Base-by-base conservation (phyloP, 2,888 invertebrate species). In the Busseola fusca region DNA sequence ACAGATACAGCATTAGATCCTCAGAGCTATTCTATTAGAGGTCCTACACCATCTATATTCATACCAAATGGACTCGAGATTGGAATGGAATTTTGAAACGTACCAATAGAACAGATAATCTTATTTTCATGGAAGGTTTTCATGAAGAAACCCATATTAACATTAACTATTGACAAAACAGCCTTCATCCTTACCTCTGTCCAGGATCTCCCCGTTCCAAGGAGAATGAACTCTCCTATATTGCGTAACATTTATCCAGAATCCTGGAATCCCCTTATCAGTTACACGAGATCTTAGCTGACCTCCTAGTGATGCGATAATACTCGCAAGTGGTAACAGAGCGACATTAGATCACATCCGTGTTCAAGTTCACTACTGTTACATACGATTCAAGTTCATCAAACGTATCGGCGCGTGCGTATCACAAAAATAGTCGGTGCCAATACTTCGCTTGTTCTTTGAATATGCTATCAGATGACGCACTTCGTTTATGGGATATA, bases 341-440 rank as follows among this genome's bases (percentile, higher is more conserved):
- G 14, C 30, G 27, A 57, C 45, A 64, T 62, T 48, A 67, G 69
- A 72, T 67, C 81, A 80, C 12, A 81, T 81, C 79, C 79, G 78
- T 54, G 76, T 65, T 65, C 65, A 60, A 81, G 72, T 69, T 72
- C 68, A 70, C 37, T 48, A n/a, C 52, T 40, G 65, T 81, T 67
- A 72, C 64, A 56, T 56, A 64, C 62, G 16, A 62, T 58, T 56
- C 65, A 65, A 64, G 79, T 72, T 64, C 69, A 66, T 68, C 64
- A 83, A 66, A 64, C 70, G 69, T 37, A 64, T 40, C 58, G 45
- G 66, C 64, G 70, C 52, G 25, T 67, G 58, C 68, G 45, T 66
- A 56, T 48, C 62, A 69, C 42, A 59, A 40, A 65, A 64, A 65
- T 59, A 45, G n/a, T 50, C 59, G 37, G 25, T 84, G 84, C 84